A percentile compares a stretch with the other conserved stretches of the same genome.
These are phyloP conservation scores for Danio choprae DNA, from an alignment of 2,797 vertebrate genomes.

Conservation along the genomic window DNA sequence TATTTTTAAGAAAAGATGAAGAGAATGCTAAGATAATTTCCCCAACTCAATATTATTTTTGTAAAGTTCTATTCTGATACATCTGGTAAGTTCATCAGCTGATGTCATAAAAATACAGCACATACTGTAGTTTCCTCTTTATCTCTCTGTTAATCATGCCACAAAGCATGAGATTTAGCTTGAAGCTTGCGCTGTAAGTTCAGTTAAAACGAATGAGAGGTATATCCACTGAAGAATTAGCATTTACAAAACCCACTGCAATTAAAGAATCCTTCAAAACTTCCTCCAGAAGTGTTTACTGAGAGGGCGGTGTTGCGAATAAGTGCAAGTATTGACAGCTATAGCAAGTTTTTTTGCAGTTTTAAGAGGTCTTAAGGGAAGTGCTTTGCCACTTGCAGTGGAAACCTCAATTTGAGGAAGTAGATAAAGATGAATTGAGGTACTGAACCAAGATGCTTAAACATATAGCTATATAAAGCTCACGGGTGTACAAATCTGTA, in stretches of 20 bases:
- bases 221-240: background rate
- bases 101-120: too few species aligned
- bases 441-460: conserved; percentile 4
- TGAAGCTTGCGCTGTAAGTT: background rate
- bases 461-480: background rate
- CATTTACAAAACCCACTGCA: background rate
- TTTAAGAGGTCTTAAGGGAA: conserved; percentile 27
- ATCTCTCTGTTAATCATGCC: background rate
- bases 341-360: background rate
- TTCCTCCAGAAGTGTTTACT: background rate
- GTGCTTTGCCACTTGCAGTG: conserved; percentile 19
- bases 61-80: too few species aligned
- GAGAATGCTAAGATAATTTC: background rate
- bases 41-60: too few species aligned
- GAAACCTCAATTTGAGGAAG: conserved; percentile 17
- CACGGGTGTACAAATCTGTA: background rate
- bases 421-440: conserved; percentile 4
- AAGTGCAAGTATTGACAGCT: background rate
- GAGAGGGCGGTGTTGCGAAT: background rate
- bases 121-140: background rate
- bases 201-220: background rate
- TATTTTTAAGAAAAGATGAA: background rate
- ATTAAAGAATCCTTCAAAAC: background rate
- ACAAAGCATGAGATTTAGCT: background rate
- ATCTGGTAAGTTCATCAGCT: too few species aligned